Evolutionary conservation across 1,140 invertebrate species (phyloP).

Genomic region (Parapsyche elsis): DNA sequence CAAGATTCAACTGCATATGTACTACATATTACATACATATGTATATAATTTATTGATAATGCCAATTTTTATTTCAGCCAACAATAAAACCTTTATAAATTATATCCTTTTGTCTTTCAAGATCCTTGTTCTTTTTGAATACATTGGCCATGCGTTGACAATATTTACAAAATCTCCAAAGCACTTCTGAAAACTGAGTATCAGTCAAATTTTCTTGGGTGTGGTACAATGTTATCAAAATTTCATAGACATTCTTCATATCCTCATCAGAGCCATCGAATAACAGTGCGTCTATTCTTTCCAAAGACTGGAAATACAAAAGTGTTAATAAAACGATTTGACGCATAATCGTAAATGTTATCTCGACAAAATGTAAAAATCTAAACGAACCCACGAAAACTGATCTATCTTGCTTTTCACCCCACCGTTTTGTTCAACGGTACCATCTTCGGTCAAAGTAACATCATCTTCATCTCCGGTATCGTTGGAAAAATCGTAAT

Average conservation of each 20-base stretch:
- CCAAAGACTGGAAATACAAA: conserved; percentile 2
- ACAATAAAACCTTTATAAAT: conserved; percentile 68
- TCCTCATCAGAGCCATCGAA: conserved; percentile 21
- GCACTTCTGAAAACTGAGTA: conserved; percentile 66
- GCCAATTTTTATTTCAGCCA: conserved; percentile 26
- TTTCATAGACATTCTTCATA: conserved; percentile 33
- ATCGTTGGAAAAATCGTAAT: conserved; percentile 26
- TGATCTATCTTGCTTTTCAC: neutral
- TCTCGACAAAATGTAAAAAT: neutral
- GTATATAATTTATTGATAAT: neutral
- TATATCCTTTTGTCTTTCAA: conserved; percentile 68
- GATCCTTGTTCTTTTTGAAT: conserved; percentile 57
- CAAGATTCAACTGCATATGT: too few species aligned
- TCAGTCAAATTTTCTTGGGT: conserved; percentile 49
- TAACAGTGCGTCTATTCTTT: conserved; percentile 11
- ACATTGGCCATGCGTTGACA: conserved; percentile 69
- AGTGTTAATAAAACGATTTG: neutral
- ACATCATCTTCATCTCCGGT: conserved; percentile 27
- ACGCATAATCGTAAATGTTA: too few species aligned
- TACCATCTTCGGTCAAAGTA: conserved; percentile 38
- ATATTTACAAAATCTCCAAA: conserved; percentile 78
- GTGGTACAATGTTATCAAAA: conserved; percentile 9
- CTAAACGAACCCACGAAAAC: neutral
- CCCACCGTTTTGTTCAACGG: neutral
- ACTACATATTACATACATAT: neutral